These are phyloP conservation scores for Brachyopa scutellaris DNA, from an alignment of 2,888 invertebrate genomes.

Conservation along the genomic window DNA sequence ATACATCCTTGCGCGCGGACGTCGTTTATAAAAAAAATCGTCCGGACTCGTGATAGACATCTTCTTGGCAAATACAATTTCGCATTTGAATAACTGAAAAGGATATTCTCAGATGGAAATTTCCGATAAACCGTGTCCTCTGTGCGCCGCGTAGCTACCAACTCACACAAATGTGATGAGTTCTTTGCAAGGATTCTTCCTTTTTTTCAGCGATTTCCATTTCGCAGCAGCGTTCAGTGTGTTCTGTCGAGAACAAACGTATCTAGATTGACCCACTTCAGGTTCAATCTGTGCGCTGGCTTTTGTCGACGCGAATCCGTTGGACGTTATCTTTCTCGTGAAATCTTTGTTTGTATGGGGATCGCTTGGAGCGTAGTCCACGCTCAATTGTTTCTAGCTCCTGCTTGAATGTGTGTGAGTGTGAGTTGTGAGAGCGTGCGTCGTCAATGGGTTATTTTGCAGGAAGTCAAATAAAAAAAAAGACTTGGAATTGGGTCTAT, in stretches of 20 bases:
- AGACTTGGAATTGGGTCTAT: slow-evolving; percentile 61
- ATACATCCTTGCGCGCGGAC: slow-evolving; percentile 27
- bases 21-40: slow-evolving; percentile 56
- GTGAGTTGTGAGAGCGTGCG: slow-evolving; percentile 16
- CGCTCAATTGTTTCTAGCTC: slow-evolving; percentile 54
- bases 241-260: slow-evolving; percentile 57
- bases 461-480: slow-evolving; percentile 54
- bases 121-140: slow-evolving; percentile 56
- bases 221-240: background rate
- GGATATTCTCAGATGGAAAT: slow-evolving; percentile 70
- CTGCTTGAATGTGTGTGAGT: slow-evolving; percentile 15
- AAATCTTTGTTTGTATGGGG: slow-evolving; percentile 46
- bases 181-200: background rate
- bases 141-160: slow-evolving; percentile 14
- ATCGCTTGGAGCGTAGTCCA: slow-evolving; percentile 37
- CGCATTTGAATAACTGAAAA: slow-evolving; percentile 63
- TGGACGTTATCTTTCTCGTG: slow-evolving; percentile 49
- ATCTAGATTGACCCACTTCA: slow-evolving; percentile 70
- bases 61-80: slow-evolving; percentile 71
- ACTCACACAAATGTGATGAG: slow-evolving; percentile 43
- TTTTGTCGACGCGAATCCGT: slow-evolving; percentile 59
- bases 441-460: slow-evolving; percentile 63
- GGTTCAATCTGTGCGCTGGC: slow-evolving; percentile 66
- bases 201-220: slow-evolving; percentile 28
- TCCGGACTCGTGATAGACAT: slow-evolving; percentile 62